These are phyloP conservation scores for Crocidura indochinensis DNA, from an alignment of 2,797 vertebrate species.

Conservation along the genomic window DNA sequence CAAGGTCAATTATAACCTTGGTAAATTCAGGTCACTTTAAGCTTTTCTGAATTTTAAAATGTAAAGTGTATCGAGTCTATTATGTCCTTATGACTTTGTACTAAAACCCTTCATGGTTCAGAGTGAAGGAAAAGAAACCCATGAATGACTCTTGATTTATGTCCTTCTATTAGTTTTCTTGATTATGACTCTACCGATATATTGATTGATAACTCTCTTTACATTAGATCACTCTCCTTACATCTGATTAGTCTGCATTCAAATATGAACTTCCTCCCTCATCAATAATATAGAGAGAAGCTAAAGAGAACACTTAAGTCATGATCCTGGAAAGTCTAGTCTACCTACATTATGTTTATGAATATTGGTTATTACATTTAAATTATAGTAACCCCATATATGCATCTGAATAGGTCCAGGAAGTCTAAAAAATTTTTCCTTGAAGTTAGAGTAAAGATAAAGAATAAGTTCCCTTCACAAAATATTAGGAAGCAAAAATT, in stretches of 20 bases:
- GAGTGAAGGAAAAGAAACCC: not conserved
- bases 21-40: constrained; percentile 35
- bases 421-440: not conserved
- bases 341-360: not conserved
- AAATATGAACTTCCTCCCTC: not conserved
- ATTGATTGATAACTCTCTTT: too few species aligned
- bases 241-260: not conserved
- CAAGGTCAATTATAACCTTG: not conserved
- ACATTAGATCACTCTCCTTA: not conserved
- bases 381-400: not conserved
- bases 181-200: not conserved
- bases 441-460: not conserved
- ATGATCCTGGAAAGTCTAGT: not conserved
- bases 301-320: not conserved
- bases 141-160: too few species aligned
- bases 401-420: not conserved
- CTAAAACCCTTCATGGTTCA: not conserved
- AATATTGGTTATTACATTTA: not conserved
- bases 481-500: not conserved
- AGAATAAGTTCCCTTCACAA: not conserved
- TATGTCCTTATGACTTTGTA: not conserved
- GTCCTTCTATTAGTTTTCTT: not conserved
- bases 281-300: not conserved
- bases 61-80: not conserved
- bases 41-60: constrained; percentile 56